Evolutionary conservation across 2,113 vertebrate species (phyloP), one percentile per base, ranked within the genome.

Genomic region (Tauraco erythrolophus): DNA sequence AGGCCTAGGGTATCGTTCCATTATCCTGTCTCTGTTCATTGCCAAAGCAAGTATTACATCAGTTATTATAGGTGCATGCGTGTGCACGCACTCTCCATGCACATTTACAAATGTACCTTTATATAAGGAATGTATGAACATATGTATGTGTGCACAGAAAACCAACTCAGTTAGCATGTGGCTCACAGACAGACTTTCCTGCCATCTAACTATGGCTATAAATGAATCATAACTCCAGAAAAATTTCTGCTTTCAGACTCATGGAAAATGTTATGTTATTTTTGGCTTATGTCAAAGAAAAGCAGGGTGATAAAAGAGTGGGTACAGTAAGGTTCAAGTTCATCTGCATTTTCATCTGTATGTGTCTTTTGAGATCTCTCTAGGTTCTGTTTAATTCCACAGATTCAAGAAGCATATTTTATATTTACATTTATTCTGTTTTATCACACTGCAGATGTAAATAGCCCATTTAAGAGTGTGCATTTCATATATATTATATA

Each of bases 171-270:
- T 53, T 35, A 66, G 33, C 89, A 89, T 84, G 61, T 91, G 94
- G 69, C n/a, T 64, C 69, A 81, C 72, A 97, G 88, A 78, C 88
- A 79, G 89, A 53, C 65, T 76, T 95, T 91, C 51, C 80, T 91
- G 56, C 35, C 65, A 68, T 91, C 77, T 78, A 84, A 78, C 71
- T 79, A 21, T 5, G 1, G 39, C 61, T 94, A 71, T 56, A 93
- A 87, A 87, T 57, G 69, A 95, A 95, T 95, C 65, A 71, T 37
- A 84, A 84, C 61, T 57, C 53, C 64, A 94, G 53, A 94, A 90
- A 93, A 92, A 76, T 6, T 76, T 79, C 46, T 81, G 43, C 76
- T 75, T 81, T 89, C 48, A 72, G 53, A 41, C 27, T 96, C 60
- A 37, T 61, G 72, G 68, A 96, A 94, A 96, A 81, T 11, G 16